Base-by-base conservation (phyloP, 1,140 invertebrate species). In the Caenorhabditis tropicalis region DNA sequence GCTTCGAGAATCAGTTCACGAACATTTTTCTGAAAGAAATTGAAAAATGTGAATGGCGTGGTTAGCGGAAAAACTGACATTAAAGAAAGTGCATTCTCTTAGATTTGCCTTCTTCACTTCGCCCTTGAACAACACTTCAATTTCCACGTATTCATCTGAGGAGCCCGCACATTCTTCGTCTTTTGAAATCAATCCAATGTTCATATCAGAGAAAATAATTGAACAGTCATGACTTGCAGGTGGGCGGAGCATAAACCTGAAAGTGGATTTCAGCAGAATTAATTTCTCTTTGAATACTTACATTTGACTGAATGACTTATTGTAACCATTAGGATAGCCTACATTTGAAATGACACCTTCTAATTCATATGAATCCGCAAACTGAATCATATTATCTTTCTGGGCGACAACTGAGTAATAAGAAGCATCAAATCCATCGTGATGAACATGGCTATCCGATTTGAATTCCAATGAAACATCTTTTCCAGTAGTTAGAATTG, bases 291-390 rank as follows among this genome's bases (percentile, higher is more conserved):
- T 31, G 19, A 60, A 60, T 60, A 4, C 60, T 60, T 43, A 88
- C 85, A 83, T 79, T 82, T 87, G 83, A 56, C 80, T 82, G n/a
- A 83, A 80, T 27, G 86, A 86, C 5, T 56, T 48, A 19, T 84
- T 65, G 51, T 89, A 89, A 12, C 43, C 56, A 31, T 81, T 79
- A 19, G 88, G 88, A 51, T 82, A 89, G 1, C 87, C 87, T 36
- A 89, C 80, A 48, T 70, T 88, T 4, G 88, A 85, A 21, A 89
- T 43, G 6, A 53, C 82, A 9, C 88, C 88, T 58, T 49, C 58
- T 39, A 56, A 79, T 46, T 89, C 88, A 31, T 86, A 83, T 19
- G 82, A 88, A n/a, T 85, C 46, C 6, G 82, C 82, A 31, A 90
- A 90, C 31, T 90, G 60, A 70, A 70, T 70, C 16, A 7, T 6